Percentiles rank a stretch among this genome's conserved stretches.
phyloP scores from a whole-genome alignment of 2,888 invertebrate genomes.

The Horisme vitalbata region DNA sequence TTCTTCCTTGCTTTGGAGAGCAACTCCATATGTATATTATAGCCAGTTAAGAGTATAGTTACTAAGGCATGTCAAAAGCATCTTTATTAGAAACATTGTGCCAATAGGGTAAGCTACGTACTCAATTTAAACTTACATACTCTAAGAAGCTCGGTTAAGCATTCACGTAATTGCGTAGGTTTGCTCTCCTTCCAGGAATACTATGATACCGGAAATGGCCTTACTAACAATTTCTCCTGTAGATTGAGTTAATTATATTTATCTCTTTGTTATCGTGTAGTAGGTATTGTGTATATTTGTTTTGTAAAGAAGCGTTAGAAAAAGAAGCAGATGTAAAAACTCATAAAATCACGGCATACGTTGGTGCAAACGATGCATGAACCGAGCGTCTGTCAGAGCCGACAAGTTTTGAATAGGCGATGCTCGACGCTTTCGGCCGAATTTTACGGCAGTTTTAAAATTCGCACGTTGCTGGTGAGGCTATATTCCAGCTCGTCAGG shows the following conservation, averaged over 20 bases:
- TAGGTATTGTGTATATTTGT: background rate
- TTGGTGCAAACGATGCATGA: slow-evolving; percentile 39
- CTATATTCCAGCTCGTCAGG: slow-evolving; percentile 50
- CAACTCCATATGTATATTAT: too few relatives aligned
- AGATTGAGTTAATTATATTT: background rate
- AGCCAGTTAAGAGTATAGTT: too few relatives aligned
- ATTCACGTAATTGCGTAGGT: too few relatives aligned
- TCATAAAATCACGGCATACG: slow-evolving; percentile 36
- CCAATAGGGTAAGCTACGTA: too few relatives aligned
- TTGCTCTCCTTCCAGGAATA: too few relatives aligned
- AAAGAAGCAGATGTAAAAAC: slow-evolving; percentile 29
- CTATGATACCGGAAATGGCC: too few relatives aligned
- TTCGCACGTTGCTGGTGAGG: slow-evolving; percentile 39
- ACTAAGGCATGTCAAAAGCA: too few relatives aligned
- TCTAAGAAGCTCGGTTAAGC: too few relatives aligned
- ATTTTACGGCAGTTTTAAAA: slow-evolving; percentile 45
- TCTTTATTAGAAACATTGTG: too few relatives aligned
- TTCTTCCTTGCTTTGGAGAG: too few relatives aligned
- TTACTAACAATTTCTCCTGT: slow-evolving; percentile 4
- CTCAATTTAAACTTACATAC: too few relatives aligned
- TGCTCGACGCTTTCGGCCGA: slow-evolving; percentile 34
- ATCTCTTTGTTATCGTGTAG: background rate
- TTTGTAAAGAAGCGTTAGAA: background rate
- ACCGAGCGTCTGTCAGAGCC: slow-evolving; percentile 39
- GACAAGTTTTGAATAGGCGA: slow-evolving; percentile 46